phyloP scores from a whole-genome alignment of 2,797 vertebrate genomes.

The Lagorchestes hirsutus region DNA sequence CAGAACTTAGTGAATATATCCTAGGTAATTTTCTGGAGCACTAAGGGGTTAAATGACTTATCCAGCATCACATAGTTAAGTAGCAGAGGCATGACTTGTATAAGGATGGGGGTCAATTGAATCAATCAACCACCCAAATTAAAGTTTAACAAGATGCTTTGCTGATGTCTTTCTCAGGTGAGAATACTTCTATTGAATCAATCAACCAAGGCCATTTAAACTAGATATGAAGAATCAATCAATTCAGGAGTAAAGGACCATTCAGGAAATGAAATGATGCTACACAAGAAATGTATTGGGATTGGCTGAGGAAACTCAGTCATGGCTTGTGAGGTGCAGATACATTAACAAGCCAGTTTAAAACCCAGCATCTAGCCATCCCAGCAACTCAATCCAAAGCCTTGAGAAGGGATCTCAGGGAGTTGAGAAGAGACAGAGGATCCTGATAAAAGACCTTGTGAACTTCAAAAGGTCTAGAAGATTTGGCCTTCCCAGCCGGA shows the following conservation, averaged over 20 bases:
- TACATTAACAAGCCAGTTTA: neutral
- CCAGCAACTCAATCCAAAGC: neutral
- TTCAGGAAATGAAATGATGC: neutral
- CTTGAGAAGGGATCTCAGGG: neutral
- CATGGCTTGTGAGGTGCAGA: neutral
- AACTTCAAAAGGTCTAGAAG: neutral
- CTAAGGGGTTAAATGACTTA: neutral
- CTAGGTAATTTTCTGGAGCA: neutral
- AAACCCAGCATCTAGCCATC: neutral
- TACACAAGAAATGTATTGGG: neutral
- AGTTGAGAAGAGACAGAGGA: too few species aligned
- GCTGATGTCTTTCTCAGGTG: neutral
- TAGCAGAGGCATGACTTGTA: neutral
- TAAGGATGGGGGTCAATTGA: neutral
- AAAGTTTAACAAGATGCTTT: neutral
- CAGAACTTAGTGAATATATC: neutral
- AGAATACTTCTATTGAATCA: neutral
- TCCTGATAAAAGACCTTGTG: neutral
- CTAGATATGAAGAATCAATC: neutral
- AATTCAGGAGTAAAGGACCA: neutral
- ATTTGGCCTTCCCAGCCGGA: neutral
- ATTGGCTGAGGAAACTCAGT: neutral
- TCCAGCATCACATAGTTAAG: neutral
- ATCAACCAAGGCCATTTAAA: neutral
- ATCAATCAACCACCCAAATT: neutral